Percentiles rank a stretch among this genome's conserved stretches.
Conservation (phyloP, 2,888 invertebrate species). For the Proisotoma minuta region DNA sequence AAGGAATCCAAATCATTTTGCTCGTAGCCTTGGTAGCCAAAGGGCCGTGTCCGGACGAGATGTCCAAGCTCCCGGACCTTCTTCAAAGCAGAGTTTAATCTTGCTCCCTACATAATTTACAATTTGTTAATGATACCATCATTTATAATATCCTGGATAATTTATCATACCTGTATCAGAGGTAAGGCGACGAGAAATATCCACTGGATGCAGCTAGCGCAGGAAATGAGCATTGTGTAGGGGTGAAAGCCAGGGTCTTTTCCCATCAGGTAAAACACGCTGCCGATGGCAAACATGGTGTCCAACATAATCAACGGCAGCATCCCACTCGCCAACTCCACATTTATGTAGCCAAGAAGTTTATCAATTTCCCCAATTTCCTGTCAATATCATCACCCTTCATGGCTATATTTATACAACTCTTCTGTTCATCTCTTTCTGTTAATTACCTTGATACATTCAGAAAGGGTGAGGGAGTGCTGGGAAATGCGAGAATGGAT, state of each 20-base stretch:
- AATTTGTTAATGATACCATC: constrained; percentile 1
- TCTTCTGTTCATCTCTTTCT: too few species aligned
- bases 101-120: constrained; percentile 61
- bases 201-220: constrained; percentile 55
- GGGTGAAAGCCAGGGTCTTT: constrained; percentile 57
- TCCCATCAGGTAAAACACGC: constrained; percentile 63
- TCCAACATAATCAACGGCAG: constrained; percentile 58
- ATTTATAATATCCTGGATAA: background rate
- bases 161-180: constrained; percentile 62
- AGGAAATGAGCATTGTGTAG: constrained; percentile 57
- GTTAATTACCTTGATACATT: constrained; percentile 68
- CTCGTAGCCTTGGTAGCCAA: constrained; percentile 72
- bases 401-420: background rate
- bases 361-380: constrained; percentile 76
- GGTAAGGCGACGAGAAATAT: constrained; percentile 62
- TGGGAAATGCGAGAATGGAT: constrained; percentile 67
- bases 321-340: constrained; percentile 69
- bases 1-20: constrained; percentile 71
- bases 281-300: constrained; percentile 67
- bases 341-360: constrained; percentile 69
- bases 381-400: constrained; percentile 52
- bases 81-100: constrained; percentile 67
- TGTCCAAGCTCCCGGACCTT: constrained; percentile 70
- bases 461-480: constrained; percentile 65
- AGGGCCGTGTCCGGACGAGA: constrained; percentile 71